These are phyloP conservation scores for Gadopsis marmoratus DNA, from an alignment of 2,797 vertebrate species.

Conservation along the genomic window DNA sequence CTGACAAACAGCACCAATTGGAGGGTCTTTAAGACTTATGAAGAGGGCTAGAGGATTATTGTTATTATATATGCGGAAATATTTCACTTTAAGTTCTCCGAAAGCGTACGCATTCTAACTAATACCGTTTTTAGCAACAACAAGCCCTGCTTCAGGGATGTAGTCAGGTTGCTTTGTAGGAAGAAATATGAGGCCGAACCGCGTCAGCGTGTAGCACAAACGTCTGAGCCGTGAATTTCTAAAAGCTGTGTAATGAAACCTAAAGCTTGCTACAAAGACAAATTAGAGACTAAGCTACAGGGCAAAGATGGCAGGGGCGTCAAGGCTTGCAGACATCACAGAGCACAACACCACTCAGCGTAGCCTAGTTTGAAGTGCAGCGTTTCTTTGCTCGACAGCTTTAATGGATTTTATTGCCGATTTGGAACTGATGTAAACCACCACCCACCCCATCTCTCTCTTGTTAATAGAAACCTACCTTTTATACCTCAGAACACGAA, in stretches of 20 bases:
- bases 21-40: not conserved
- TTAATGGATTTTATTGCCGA: slow-evolving; percentile 13
- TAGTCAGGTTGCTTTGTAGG: slow-evolving; percentile 12
- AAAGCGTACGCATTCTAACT: not conserved
- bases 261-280: slow-evolving; percentile 20
- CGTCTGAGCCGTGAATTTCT: slow-evolving; percentile 13
- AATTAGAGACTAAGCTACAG: slow-evolving; percentile 27
- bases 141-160: not conserved
- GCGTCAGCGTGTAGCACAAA: slow-evolving; percentile 4
- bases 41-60: not conserved
- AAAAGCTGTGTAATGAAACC: slow-evolving; percentile 18
- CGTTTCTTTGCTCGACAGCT: slow-evolving; percentile 11
- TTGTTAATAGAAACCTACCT: slow-evolving; percentile 8
- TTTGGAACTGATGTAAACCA: slow-evolving; percentile 21
- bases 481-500: slow-evolving; percentile 20
- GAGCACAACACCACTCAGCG: slow-evolving; percentile 4
- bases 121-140: slow-evolving; percentile 7
- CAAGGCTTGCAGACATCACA: slow-evolving; percentile 12
- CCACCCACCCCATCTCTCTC: not conserved
- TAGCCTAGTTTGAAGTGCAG: slow-evolving; percentile 1
- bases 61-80: not conserved
- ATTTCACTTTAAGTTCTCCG: not conserved
- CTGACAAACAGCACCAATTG: not conserved
- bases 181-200: slow-evolving; percentile 21
- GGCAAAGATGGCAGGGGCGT: slow-evolving; percentile 13